Base-by-base conservation (phyloP, 1,140 invertebrate species). In the Matsumurasca onukii region DNA sequence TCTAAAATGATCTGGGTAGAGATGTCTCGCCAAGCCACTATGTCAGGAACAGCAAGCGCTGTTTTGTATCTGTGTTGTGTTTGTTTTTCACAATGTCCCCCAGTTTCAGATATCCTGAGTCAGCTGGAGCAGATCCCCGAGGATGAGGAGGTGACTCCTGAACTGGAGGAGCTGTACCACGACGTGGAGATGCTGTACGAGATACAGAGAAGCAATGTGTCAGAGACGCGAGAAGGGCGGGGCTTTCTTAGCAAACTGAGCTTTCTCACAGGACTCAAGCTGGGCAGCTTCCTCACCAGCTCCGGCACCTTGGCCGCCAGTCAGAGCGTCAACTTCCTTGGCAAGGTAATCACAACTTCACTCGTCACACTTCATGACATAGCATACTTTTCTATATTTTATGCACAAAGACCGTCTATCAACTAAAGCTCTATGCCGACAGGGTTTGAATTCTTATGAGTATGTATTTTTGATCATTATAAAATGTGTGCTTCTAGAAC, bases 321-420 rank as follows among this genome's bases (percentile, higher is more conserved):
- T 2, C 67, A 74, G 57, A 72, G 70, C 20, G 27, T 74, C n/a
- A 31, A 51, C 15, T 63, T 74, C 24, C 70, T 74, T 20, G 73
- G 73, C 17, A 71, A 73, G 66, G 63, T 70, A 0, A 55, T 73
- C 48, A n/a, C n/a, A n/a, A n/a, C n/a, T n/a, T n/a, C n/a, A n/a
- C n/a, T n/a, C n/a, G n/a, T n/a, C n/a, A n/a, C n/a, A n/a, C n/a
- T n/a, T n/a, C n/a, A n/a, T n/a, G n/a, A n/a, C n/a, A n/a, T n/a
- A n/a, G n/a, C n/a, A n/a, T n/a, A n/a, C n/a, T n/a, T n/a, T n/a
- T n/a, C n/a, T n/a, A n/a, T n/a, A n/a, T n/a, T n/a, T n/a, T n/a
- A n/a, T n/a, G n/a, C n/a, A n/a, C n/a, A n/a, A n/a, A n/a, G n/a
- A n/a, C n/a, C n/a, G n/a, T n/a, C n/a, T n/a, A n/a, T n/a, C n/a